Evolutionary conservation across 30 jellyfish, hydroid and myxozoan species (phyloP), one percentile per base, ranked within the genome.

Genomic region (Turritopsis rubra): DNA sequence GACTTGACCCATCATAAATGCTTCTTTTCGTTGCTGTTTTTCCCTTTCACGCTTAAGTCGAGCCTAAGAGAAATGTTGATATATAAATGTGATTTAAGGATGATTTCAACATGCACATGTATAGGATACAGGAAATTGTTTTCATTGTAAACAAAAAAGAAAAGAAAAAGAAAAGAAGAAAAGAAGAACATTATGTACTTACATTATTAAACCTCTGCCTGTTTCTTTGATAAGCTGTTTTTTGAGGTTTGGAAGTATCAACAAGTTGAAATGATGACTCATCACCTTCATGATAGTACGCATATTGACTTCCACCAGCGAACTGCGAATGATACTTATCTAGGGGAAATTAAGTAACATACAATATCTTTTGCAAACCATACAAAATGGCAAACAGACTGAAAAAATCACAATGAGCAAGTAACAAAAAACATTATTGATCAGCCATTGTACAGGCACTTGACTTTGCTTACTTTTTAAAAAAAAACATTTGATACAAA

Each of bases 211-310:
- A 94, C 54, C 99, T 71, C 83, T 89, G 99, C 75, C 95, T 86
- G 88, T 94, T 94, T 71, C 94, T 89, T 73, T 94, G 99, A 54
- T 94, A 94, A 21, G 99, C 96, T 21, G 99, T 94, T 81, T 89
- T 94, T 80, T 94, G 99, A 31, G 99, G 99, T 75, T 94, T 94
- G n/a, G 99, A 88, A 16, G 99, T 94, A 81, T 94, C 99, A 60
- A 94, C 99, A 86, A 94, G 79, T 86, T 89, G 97, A 83, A 94
- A 94, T 53, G 96, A 81, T 20, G 96, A 71, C 30, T 94, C 99
- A 89, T 94, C 99, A 0, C 96, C 99, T 71, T 94, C 99, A 80
- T 94, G 99, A 73, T 94, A 94, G 73, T 94, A 94, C 8, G 99
- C 99, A 94, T 94, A 94, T 83, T 94, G 99, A 29, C 84, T 94